Conservation (phyloP, 2,888 invertebrate genomes). For the Plagiodera versicolora region DNA sequence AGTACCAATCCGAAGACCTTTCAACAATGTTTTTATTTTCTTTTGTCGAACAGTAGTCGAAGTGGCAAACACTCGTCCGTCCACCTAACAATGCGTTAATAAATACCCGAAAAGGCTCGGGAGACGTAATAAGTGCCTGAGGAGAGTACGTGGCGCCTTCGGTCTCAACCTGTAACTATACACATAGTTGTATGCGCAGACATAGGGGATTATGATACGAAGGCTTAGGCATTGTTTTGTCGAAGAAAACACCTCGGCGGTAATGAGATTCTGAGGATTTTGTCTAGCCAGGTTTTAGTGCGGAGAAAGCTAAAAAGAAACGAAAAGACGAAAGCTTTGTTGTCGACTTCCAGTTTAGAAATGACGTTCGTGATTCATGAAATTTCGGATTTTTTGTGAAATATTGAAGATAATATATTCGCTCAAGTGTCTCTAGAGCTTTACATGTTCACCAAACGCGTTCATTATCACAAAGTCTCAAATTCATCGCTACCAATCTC, state of each 20-base stretch:
- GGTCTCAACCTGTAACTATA: constrained; percentile 29
- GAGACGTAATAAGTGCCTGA: constrained; percentile 47
- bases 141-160: constrained; percentile 45
- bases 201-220: constrained; percentile 29
- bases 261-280: constrained; percentile 2
- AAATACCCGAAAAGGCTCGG: constrained; percentile 45
- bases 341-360: no score
- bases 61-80: constrained; percentile 48
- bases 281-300: constrained; percentile 10
- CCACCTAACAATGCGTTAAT: constrained; percentile 46
- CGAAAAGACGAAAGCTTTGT: not conserved
- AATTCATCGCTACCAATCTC: no score
- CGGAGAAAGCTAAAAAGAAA: not conserved
- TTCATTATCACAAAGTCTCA: no score
- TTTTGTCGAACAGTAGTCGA: constrained; percentile 42
- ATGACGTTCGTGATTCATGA: no score
- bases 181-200: constrained; percentile 38
- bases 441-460: no score
- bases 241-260: constrained; percentile 5
- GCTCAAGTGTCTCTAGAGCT: no score
- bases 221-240: constrained; percentile 16
- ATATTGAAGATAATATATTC: no score
- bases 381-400: no score
- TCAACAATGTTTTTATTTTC: constrained; percentile 38
- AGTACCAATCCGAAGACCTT: constrained; percentile 19